These are phyloP conservation scores for Cynodonichthys magdalenae DNA, from an alignment of 2,797 vertebrate species.

Conservation along the genomic window DNA sequence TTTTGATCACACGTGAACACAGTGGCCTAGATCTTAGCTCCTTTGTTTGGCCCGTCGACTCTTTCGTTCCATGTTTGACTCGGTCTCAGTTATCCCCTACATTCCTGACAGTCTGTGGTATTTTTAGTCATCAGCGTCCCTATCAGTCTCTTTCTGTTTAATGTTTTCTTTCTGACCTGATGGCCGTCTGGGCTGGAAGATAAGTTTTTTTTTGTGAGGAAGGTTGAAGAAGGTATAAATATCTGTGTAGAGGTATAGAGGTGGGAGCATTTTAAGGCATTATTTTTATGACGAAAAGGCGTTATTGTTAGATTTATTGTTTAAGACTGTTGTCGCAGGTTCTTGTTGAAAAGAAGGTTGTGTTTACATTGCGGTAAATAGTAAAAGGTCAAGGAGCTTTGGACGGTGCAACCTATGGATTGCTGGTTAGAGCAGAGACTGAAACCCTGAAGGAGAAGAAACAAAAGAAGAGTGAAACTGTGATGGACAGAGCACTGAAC, in stretches of 20 bases:
- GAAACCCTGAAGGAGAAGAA: constrained; percentile 38
- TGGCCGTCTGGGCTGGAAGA: constrained; percentile 53
- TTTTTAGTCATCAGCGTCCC: constrained; percentile 66
- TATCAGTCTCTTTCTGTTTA: constrained; percentile 67
- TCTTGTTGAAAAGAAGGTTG: constrained; percentile 67
- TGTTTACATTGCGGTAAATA: constrained; percentile 73
- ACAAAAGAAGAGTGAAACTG: constrained; percentile 24
- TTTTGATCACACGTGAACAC: constrained; percentile 67
- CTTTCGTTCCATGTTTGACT: constrained; percentile 50
- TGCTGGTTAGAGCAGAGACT: constrained; percentile 78
- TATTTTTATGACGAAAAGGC: constrained; percentile 55
- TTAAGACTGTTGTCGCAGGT: constrained; percentile 29
- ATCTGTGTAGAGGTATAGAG: constrained; percentile 14
- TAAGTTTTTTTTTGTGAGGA: constrained; percentile 34
- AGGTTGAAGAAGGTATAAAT: constrained; percentile 35
- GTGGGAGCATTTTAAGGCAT: constrained; percentile 49
- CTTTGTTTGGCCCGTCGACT: constrained; percentile 60
- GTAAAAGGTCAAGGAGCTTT: constrained; percentile 62
- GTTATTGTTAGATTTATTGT: constrained; percentile 73
- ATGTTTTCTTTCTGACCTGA: constrained; percentile 64
- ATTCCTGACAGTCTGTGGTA: constrained; percentile 63
- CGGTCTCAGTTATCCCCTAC: constrained; percentile 57
- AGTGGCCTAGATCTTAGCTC: constrained; percentile 78
- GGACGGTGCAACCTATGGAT: constrained; percentile 95
- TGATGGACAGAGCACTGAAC: constrained; percentile 43